These are phyloP conservation scores for Dysmachus trigonus DNA, from an alignment of 2,888 invertebrate genomes.

Conservation along the genomic window DNA sequence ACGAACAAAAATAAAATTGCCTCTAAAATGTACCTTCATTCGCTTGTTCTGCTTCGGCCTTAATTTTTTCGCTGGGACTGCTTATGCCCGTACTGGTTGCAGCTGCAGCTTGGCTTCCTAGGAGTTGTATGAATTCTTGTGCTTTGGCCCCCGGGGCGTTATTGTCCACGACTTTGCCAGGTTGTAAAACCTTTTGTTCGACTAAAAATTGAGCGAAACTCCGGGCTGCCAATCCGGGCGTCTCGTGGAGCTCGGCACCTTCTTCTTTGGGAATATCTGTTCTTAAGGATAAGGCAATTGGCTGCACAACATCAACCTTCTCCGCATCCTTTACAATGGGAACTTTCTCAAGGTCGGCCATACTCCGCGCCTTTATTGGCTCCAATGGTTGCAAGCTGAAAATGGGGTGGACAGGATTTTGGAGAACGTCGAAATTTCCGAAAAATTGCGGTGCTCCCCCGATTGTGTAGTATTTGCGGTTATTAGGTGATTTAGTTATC, in stretches of 20 bases:
- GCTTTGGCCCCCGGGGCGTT: neutral
- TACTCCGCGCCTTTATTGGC: slow-evolving; percentile 51
- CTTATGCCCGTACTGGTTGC: neutral
- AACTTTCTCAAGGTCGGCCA: slow-evolving; percentile 42
- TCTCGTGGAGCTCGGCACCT: neutral
- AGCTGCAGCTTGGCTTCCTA: slow-evolving; percentile 51
- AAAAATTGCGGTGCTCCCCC: slow-evolving; percentile 67
- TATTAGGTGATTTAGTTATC: neutral
- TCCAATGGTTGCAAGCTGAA: slow-evolving; percentile 52
- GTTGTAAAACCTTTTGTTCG: slow-evolving; percentile 26
- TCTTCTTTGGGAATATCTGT: neutral
- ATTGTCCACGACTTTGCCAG: neutral
- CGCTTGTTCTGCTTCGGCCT: neutral
- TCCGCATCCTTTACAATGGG: neutral
- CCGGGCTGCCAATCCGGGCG: neutral
- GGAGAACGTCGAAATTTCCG: slow-evolving; percentile 54
- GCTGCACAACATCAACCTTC: neutral
- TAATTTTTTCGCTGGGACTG: neutral
- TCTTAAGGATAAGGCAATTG: neutral
- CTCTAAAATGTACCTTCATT: neutral
- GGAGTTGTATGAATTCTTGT: slow-evolving; percentile 54
- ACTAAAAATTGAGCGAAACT: slow-evolving; percentile 6
- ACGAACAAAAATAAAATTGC: too few species aligned
- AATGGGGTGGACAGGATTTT: slow-evolving; percentile 51
- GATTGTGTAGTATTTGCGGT: slow-evolving; percentile 65